Percentiles rank a stretch among this genome's conserved stretches.
Conservation (phyloP, 1,140 invertebrate genomes). For the Scaptomyza pallida region DNA sequence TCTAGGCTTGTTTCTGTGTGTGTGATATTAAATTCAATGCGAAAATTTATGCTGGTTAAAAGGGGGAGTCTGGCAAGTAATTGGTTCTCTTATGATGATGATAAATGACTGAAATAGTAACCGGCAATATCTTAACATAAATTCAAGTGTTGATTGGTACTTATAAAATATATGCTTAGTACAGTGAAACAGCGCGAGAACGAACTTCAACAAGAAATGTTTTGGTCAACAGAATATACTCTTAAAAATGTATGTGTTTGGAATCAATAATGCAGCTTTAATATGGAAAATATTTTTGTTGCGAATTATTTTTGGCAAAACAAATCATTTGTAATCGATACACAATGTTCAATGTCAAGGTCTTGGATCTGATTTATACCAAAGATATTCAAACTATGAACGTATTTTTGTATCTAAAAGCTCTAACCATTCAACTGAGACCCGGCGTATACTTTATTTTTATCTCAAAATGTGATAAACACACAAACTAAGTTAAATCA, state of each 20-base stretch:
- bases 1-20: conserved; percentile 8
- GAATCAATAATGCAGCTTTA: no score
- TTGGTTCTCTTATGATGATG: neutral
- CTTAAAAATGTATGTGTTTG: neutral
- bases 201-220: neutral
- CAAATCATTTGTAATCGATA: no score
- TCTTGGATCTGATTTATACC: no score
- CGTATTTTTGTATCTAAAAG: no score
- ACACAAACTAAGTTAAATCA: no score
- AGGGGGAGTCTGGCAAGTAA: neutral
- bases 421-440: no score
- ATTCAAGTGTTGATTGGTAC: neutral
- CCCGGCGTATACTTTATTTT: no score
- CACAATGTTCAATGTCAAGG: no score
- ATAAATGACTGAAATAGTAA: conserved; percentile 16
- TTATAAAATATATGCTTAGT: neutral
- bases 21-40: conserved; percentile 30
- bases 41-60: conserved; percentile 38
- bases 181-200: neutral
- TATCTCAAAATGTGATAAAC: no score
- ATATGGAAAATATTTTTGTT: no score
- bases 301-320: no score
- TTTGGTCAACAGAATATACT: neutral
- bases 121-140: neutral
- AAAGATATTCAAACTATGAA: no score